A percentile compares a stretch with the other conserved stretches of the same genome.
phyloP scores from a whole-genome alignment of 30 jellyfish, hydroid and myxozoan genomes.

The Turritopsis dohrnii region DNA sequence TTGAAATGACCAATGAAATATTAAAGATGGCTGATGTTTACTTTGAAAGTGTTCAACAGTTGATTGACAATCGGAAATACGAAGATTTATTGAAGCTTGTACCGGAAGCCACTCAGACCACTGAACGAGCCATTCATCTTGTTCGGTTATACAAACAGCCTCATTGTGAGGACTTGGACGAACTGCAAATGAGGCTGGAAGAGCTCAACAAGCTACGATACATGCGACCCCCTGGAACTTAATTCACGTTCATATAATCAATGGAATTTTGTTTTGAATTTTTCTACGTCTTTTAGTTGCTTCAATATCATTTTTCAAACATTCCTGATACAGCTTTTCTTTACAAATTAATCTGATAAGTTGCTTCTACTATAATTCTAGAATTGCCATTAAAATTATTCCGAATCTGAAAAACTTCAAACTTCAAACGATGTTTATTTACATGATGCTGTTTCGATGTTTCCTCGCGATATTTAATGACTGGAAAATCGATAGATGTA shows the following conservation, averaged over 20 bases:
- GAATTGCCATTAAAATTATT: too few species aligned
- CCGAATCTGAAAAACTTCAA: too few species aligned
- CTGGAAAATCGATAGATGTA: too few species aligned
- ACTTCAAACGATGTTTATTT: too few species aligned
- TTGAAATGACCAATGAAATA: conserved; percentile 61
- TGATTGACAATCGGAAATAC: conserved; percentile 9
- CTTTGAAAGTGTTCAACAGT: conserved; percentile 36
- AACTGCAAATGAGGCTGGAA: conserved; percentile 6
- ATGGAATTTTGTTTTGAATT: not conserved
- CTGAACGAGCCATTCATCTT: not conserved
- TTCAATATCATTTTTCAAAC: not conserved
- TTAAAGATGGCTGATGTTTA: conserved; percentile 58
- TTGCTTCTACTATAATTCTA: too few species aligned
- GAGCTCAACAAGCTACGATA: not conserved
- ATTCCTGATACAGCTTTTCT: too few species aligned
- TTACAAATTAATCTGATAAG: too few species aligned
- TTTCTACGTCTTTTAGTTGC: too few species aligned
- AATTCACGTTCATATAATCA: not conserved
- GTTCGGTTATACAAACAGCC: conserved; percentile 27
- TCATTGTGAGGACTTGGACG: conserved; percentile 19
- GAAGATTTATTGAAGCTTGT: not conserved
- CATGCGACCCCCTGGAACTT: not conserved
- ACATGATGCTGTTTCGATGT: too few species aligned
- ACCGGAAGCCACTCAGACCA: conserved; percentile 8
- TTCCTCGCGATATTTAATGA: too few species aligned